These are phyloP conservation scores for Furcula furcula DNA, from an alignment of 2,888 invertebrate genomes.

Conservation along the genomic window DNA sequence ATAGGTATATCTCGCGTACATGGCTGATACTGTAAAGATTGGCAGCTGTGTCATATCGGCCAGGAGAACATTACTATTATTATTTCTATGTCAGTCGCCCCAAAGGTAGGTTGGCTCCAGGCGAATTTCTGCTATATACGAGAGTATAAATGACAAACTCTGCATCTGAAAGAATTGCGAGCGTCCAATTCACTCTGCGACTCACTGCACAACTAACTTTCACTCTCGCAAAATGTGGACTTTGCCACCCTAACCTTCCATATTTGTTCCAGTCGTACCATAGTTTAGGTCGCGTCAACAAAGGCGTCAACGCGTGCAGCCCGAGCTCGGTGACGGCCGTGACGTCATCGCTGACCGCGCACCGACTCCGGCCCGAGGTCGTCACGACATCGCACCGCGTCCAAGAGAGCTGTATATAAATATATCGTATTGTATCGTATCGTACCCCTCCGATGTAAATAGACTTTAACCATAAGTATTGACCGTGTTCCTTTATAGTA, in stretches of 20 bases:
- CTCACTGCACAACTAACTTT: too few relatives aligned
- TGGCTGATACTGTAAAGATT: too few relatives aligned
- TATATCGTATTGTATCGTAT: constrained; percentile 4
- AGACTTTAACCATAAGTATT: constrained; percentile 33
- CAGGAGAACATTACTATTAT: too few relatives aligned
- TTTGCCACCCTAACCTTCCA: constrained; percentile 2
- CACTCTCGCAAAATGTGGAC: too few relatives aligned
- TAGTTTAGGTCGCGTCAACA: constrained; percentile 87
- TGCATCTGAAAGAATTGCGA: too few relatives aligned
- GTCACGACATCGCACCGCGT: constrained; percentile 93
- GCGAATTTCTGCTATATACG: too few relatives aligned
- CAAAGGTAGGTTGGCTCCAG: too few relatives aligned
- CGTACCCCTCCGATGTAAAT: constrained; percentile 53
- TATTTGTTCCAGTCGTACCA: constrained; percentile 88
- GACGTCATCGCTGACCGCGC: constrained; percentile 89
- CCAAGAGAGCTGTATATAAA: constrained; percentile 95
- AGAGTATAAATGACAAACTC: too few relatives aligned
- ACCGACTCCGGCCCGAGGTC: constrained; percentile 91
- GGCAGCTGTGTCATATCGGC: too few relatives aligned
- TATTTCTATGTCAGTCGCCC: too few relatives aligned
- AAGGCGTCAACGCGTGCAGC: constrained; percentile 83
- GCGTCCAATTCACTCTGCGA: too few relatives aligned
- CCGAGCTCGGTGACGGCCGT: constrained; percentile 79
- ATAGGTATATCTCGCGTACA: too few relatives aligned
- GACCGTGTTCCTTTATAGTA: constrained; percentile 59